Conservation (phyloP, 2,797 vertebrate species). For the Pangasius larnaudii region DNA sequence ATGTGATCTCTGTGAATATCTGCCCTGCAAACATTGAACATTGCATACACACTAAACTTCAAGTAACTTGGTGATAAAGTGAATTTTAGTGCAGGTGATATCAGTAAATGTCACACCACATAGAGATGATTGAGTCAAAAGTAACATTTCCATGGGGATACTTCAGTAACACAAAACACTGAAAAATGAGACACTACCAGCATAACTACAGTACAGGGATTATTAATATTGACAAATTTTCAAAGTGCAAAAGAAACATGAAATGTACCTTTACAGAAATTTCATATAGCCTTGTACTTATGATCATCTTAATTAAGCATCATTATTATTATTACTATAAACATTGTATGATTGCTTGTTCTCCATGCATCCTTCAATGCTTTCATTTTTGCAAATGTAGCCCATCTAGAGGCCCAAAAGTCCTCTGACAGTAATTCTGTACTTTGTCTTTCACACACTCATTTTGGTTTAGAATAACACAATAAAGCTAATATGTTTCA, state of each 20-base stretch:
- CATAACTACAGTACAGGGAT: constrained; percentile 6
- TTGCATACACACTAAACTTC: constrained; percentile 65
- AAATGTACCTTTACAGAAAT: constrained; percentile 17
- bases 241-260: constrained; percentile 38
- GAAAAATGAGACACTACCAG: constrained; percentile 6
- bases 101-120: constrained; percentile 50
- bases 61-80: constrained; percentile 80
- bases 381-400: background rate
- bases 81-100: constrained; percentile 78
- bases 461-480: constrained; percentile 44
- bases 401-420: background rate
- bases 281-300: constrained; percentile 11
- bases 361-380: constrained; percentile 7
- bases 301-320: constrained; percentile 31
- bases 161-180: constrained; percentile 7
- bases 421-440: background rate
- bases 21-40: constrained; percentile 41
- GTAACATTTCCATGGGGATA: constrained; percentile 2
- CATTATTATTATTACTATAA: constrained; percentile 28
- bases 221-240: constrained; percentile 3
- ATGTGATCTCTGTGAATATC: constrained; percentile 48
- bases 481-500: constrained; percentile 36
- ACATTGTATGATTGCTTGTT: constrained; percentile 30
- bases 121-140: constrained; percentile 31
- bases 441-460: background rate